Evolutionary conservation across 2,113 vertebrate species (phyloP), one percentile per base, ranked within the genome.

Genomic region (Rutilus rutilus): DNA sequence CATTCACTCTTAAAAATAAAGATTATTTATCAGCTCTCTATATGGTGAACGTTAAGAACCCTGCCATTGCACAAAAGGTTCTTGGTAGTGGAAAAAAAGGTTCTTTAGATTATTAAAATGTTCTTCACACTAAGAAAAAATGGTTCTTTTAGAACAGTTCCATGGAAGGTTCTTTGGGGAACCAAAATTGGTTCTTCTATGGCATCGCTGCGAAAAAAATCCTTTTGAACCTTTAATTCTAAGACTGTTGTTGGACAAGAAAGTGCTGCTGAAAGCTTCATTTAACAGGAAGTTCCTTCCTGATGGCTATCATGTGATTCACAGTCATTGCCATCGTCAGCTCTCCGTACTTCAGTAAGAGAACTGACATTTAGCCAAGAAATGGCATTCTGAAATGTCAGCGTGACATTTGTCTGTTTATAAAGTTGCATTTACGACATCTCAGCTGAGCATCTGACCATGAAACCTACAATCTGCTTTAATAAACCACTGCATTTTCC

Each of bases 271-370:
- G 39, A 47, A 42, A 47, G 23, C 42, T 47, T 74, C 12, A 74
- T 74, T 74, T 74, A 74, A 14, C 71, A 47, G 21, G 23, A 25
- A 74, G 71, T 47, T 74, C 42, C 71, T 25, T 74, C 42, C 71
- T 14, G 4, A n/a, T 6, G 42, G 71, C 71, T 47, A 15, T n/a
- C 6, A n/a, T 76, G 6, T 17, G 45, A 50, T 54, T 21, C 3
- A 11, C 17, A 30, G 25, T 19, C 75, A 33, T 2, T 17, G 25
- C 15, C 30, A 30, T 5, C n/a, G n/a, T 5, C 9, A 47, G 25
- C 74, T 30, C 50, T 10, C 27, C 17, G 1, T 25, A 10, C 27
- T 52, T 76, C 73, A 17, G 45, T 76, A 25, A 76, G 14, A 77
- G 12, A 75, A 77, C 25, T 52, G 75, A 54, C 47, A 77, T 77